Evolutionary conservation across 2,888 invertebrate species (phyloP).

Genomic region (Enchytraeus crypticus): DNA sequence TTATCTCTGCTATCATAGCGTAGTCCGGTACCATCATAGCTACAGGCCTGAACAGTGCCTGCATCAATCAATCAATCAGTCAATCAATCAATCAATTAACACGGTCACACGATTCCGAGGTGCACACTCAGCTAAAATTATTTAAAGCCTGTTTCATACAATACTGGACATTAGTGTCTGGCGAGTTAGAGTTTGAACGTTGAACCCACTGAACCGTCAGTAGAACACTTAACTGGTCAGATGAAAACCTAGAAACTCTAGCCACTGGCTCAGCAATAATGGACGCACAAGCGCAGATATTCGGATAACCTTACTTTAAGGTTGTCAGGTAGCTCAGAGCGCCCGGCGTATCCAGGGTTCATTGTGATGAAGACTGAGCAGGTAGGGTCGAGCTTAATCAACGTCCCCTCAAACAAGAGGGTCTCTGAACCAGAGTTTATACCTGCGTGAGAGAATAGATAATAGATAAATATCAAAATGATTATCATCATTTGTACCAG

Average conservation of each 20-base stretch:
- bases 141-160: not conserved
- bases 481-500: too few relatives aligned
- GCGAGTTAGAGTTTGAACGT: not conserved
- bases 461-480: too few relatives aligned
- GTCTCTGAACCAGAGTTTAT: conserved; percentile 32
- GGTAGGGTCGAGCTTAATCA: conserved; percentile 71
- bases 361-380: conserved; percentile 86
- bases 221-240: not conserved
- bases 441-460: conserved; percentile 23
- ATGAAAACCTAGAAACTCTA: not conserved
- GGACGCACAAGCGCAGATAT: not conserved
- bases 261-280: not conserved
- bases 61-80: conserved; percentile 4
- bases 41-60: conserved; percentile 76
- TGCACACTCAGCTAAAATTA: not conserved
- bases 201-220: not conserved
- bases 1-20: conserved; percentile 92
- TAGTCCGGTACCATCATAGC: conserved; percentile 96
- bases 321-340: conserved; percentile 87
- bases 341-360: conserved; percentile 87
- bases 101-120: not conserved
- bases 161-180: not conserved
- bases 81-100: not conserved
- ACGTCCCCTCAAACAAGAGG: conserved; percentile 66
- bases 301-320: conserved; percentile 23